phyloP scores from a whole-genome alignment of 2,113 vertebrate species.

The Argyrosomus japonicus region DNA sequence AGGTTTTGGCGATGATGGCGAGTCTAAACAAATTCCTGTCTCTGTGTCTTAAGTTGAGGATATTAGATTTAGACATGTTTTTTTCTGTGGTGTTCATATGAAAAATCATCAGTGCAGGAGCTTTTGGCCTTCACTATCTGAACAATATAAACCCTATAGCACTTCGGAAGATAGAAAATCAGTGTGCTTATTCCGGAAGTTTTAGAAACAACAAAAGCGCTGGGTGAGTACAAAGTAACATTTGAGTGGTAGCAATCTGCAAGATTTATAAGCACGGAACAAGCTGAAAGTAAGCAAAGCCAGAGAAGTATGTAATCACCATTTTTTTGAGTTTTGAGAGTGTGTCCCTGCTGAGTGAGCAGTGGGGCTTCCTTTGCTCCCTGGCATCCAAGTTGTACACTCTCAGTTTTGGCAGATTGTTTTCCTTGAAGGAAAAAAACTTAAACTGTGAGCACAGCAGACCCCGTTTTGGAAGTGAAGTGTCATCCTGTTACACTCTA shows the following conservation, averaged over 20 bases:
- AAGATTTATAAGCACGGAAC: background rate
- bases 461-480: background rate
- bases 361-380: background rate
- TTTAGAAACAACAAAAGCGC: background rate
- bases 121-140: background rate
- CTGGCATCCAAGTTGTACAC: background rate
- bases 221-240: background rate
- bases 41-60: background rate
- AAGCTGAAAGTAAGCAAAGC: background rate
- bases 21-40: constrained; percentile 31
- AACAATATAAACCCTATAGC: background rate
- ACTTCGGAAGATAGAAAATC: background rate
- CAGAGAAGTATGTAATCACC: background rate
- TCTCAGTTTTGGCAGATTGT: background rate
- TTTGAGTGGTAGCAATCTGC: background rate
- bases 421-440: background rate
- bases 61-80: background rate
- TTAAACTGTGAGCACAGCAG: background rate
- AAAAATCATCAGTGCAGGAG: background rate
- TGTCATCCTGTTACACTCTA: background rate
- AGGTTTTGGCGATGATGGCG: constrained; percentile 14
- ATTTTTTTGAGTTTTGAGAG: background rate
- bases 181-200: background rate
- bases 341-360: background rate
- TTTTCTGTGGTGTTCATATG: background rate